Base-by-base conservation (phyloP, 1,140 invertebrate species). In the Nebria ingens region DNA sequence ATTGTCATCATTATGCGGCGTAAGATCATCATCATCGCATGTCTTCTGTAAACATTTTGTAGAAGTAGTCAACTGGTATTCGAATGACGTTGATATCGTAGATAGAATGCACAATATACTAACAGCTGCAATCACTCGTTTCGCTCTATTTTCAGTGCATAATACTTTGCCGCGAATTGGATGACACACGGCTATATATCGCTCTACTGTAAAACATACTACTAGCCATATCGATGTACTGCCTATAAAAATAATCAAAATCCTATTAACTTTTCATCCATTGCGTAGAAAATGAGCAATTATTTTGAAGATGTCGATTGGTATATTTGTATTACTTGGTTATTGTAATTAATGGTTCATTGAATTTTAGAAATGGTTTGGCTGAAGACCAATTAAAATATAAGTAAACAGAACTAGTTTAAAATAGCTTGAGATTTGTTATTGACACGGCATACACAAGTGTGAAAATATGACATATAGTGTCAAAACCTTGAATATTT, bases 181-280 rank as follows among this genome's bases (percentile, higher is more conserved):
- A 72, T 87, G 80, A 59, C 84, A 82, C 2, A 89, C 84, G 21
- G 83, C 85, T 52, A 89, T 83, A 73, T 86, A 89, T 40, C 86
- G 71, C 69, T 89, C 86, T 53, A 88, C 75, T 2, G 86, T 89
- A 66, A 89, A 89, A 21, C 83, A 81, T 2, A 87, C 84, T 21
- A 84, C 87, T 51, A 89, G 70, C 85, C 86, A 89, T 25, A 86
- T 83, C 19, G 83, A 86, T 23, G 83, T 81, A 67, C 82, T 85
- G 60, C 79, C 81, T 83, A 65, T 15, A 71, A 65, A 58, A 55
- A 57, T n/a, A n/a, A n/a, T n/a, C n/a, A n/a, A n/a, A n/a, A n/a
- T n/a, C n/a, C n/a, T n/a, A n/a, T n/a, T n/a, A n/a, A n/a, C n/a
- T n/a, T n/a, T n/a, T n/a, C n/a, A n/a, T n/a, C n/a, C n/a, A n/a